phyloP scores from a whole-genome alignment of 2,797 vertebrate species.

The Darevskia nairensis region DNA sequence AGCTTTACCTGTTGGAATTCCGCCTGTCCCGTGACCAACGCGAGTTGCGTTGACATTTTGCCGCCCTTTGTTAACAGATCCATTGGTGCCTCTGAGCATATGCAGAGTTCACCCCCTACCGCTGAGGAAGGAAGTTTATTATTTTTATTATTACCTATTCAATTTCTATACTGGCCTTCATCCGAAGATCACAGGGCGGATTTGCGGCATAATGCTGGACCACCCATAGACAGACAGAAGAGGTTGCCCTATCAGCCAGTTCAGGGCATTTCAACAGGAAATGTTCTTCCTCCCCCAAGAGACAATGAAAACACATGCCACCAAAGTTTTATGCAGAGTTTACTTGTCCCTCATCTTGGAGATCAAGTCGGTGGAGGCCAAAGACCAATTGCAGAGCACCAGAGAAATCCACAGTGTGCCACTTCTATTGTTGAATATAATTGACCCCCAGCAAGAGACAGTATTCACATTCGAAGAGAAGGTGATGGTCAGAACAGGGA shows the following conservation, averaged over 20 bases:
- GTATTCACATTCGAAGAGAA: conserved; percentile 80
- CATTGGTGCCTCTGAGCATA: not conserved
- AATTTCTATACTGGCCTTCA: too few relatives aligned
- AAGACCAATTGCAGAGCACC: conserved; percentile 85
- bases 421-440: conserved; percentile 91
- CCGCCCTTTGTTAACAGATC: not conserved
- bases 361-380: conserved; percentile 88
- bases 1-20: not conserved
- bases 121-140: not conserved
- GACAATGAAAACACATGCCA: conserved; percentile 92
- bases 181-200: too few relatives aligned
- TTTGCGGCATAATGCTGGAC: conserved; percentile 71
- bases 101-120: not conserved
- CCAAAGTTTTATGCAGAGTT: conserved; percentile 97
- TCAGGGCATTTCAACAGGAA: conserved; percentile 87
- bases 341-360: conserved; percentile 90
- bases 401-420: conserved; percentile 89
- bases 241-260: conserved; percentile 87
- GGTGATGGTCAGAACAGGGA: conserved; percentile 80
- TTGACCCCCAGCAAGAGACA: conserved; percentile 84
- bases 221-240: conserved; percentile 86
- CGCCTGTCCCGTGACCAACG: not conserved
- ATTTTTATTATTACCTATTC: too few relatives aligned
- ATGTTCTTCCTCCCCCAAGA: conserved; percentile 78
- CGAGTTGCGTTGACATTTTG: not conserved